Evolutionary conservation across 92 coral and sea anemone species (phyloP).

Genomic region (Micromussa lordhowensis): DNA sequence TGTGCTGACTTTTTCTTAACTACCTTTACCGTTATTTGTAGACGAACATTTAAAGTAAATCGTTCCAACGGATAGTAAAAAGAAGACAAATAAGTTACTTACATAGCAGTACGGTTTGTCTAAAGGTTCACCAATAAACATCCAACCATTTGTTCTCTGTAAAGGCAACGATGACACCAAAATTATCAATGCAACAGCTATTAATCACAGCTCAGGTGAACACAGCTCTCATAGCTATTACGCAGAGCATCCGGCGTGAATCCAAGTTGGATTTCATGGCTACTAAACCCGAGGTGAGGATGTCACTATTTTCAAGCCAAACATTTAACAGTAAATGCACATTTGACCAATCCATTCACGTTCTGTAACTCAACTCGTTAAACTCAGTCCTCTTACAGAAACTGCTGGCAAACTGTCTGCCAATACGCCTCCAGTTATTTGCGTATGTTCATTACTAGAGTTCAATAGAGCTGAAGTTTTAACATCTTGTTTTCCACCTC

Average conservation of each 20-base stretch:
- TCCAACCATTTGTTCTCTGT: constrained; percentile 99
- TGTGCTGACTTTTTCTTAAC: background rate
- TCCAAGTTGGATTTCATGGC: too few relatives aligned
- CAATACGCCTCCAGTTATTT: too few relatives aligned
- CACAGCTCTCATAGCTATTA: too few relatives aligned
- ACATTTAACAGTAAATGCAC: background rate
- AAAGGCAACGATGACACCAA: background rate
- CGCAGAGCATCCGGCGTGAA: too few relatives aligned
- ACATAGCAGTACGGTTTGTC: constrained; percentile 96
- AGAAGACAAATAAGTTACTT: constrained; percentile 42
- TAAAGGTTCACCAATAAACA: constrained; percentile 88
- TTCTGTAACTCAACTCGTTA: background rate
- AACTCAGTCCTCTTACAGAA: background rate
- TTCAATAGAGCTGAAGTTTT: background rate
- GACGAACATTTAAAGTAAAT: background rate
- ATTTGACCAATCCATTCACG: background rate
- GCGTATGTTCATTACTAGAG: background rate
- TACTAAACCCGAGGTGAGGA: too few relatives aligned
- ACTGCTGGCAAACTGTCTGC: background rate
- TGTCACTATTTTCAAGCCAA: background rate
- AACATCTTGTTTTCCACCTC: background rate
- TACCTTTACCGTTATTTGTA: background rate
- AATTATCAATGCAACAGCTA: background rate
- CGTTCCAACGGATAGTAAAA: background rate
- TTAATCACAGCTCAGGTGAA: background rate